Evolutionary conservation across 1,140 invertebrate species (phyloP).

Genomic region (Prorops nasuta): DNA sequence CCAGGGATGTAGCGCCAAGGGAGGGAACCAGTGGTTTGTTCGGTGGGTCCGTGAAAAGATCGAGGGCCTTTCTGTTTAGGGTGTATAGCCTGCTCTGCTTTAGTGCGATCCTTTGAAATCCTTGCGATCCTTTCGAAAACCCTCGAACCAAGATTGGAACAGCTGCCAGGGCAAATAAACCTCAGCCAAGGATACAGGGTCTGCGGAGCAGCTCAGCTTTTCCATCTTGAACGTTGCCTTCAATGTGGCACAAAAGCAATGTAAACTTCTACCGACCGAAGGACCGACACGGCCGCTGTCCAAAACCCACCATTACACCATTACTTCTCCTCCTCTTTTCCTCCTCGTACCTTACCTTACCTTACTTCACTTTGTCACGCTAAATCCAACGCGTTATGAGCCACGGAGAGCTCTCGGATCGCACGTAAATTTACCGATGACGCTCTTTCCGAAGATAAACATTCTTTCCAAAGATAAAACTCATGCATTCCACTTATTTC

Average conservation of each 20-base stretch:
- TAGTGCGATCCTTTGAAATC: conserved; percentile 22
- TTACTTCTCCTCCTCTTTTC: conserved; percentile 4
- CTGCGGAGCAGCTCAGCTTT: too few relatives aligned
- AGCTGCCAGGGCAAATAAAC: conserved; percentile 40
- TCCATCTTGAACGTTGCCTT: too few relatives aligned
- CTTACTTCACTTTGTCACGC: conserved; percentile 8
- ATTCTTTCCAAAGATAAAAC: too few relatives aligned
- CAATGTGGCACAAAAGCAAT: too few relatives aligned
- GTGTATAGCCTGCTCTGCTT: conserved; percentile 12
- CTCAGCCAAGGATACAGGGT: conserved; percentile 16
- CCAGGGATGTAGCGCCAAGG: conserved; percentile 2
- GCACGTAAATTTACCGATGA: too few relatives aligned
- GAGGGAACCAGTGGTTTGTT: not conserved
- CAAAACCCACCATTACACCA: conserved; percentile 18
- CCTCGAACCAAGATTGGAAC: conserved; percentile 20
- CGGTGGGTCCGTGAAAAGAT: conserved; percentile 15
- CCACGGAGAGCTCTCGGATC: conserved; percentile 46
- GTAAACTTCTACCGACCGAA: not conserved
- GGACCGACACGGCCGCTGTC: not conserved
- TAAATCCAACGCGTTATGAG: conserved; percentile 8
- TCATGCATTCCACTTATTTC: too few relatives aligned
- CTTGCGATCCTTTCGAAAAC: conserved; percentile 21
- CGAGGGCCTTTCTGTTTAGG: conserved; percentile 14
- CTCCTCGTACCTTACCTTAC: conserved; percentile 2
- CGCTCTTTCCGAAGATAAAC: too few relatives aligned